Conservation (phyloP, 2,113 vertebrate genomes). For the Erythrolamprus reginae region DNA sequence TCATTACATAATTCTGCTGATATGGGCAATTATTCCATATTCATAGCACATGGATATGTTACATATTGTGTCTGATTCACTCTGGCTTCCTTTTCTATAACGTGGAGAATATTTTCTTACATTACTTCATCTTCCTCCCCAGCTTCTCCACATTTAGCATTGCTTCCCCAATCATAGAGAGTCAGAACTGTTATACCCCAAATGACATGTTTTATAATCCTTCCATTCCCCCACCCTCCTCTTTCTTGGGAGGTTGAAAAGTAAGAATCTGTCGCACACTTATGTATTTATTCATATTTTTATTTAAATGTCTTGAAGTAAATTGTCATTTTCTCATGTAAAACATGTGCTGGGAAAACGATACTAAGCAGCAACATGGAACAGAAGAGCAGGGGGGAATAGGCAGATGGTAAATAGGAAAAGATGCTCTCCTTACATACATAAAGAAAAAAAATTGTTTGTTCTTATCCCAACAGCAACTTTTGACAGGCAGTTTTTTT, state of each 20-base stretch:
- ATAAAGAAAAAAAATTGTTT: neutral
- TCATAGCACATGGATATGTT: neutral
- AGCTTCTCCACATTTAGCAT: conserved; percentile 5
- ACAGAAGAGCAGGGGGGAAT: conserved; percentile 8
- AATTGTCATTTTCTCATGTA: conserved; percentile 11
- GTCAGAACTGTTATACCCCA: conserved; percentile 17
- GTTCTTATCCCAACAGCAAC: conserved; percentile 30
- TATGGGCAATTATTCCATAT: neutral
- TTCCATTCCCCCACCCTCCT: neutral
- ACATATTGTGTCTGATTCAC: neutral
- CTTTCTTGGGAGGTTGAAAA: neutral
- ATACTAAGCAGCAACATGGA: conserved; percentile 23
- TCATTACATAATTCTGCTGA: neutral
- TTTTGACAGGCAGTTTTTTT: conserved; percentile 12
- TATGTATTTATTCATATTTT: conserved; percentile 37
- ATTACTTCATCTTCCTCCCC: neutral
- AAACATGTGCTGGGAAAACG: conserved; percentile 34
- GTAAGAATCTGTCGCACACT: neutral
- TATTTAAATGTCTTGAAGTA: conserved; percentile 42
- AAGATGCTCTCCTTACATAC: conserved; percentile 8
- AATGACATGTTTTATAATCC: neutral
- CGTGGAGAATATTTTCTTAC: neutral
- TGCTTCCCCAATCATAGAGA: conserved; percentile 4
- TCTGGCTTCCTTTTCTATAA: neutral
- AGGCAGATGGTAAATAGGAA: conserved; percentile 22